phyloP scores from a whole-genome alignment of 2,888 invertebrate species.

The Euplagia quadripunctaria region DNA sequence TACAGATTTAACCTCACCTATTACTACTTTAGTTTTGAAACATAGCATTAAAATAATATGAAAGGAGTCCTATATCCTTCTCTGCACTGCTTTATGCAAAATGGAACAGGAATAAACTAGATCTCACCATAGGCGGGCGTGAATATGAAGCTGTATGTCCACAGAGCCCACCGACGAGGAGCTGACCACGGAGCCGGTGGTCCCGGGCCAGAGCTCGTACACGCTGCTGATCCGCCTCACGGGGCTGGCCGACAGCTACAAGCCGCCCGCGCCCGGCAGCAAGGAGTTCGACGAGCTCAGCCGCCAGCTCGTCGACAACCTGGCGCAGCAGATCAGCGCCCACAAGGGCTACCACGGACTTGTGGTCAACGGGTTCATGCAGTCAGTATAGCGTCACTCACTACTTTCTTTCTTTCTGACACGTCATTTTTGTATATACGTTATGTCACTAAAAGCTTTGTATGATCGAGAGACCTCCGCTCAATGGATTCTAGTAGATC shows the following conservation, averaged over 20 bases:
- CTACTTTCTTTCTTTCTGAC: not conserved
- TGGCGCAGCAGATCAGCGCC: slow-evolving; percentile 55
- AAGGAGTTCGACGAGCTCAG: slow-evolving; percentile 91
- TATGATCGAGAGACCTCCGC: no score
- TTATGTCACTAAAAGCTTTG: no score
- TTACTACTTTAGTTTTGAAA: no score
- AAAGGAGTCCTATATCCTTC: no score
- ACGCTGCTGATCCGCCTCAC: slow-evolving; percentile 91
- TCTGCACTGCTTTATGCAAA: no score
- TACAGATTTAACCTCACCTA: no score
- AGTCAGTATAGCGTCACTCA: slow-evolving; percentile 79
- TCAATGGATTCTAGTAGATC: no score
- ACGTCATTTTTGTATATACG: no score
- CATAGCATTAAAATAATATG: no score
- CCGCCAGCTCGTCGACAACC: slow-evolving; percentile 74
- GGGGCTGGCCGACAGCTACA: slow-evolving; percentile 92
- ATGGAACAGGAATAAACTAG: no score
- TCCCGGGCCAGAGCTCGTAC: slow-evolving; percentile 90
- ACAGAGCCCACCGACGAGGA: slow-evolving; percentile 87
- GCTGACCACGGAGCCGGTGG: slow-evolving; percentile 86
- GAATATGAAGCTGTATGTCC: no score
- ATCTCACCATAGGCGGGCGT: no score
- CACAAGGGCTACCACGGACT: slow-evolving; percentile 90
- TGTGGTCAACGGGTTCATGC: slow-evolving; percentile 90
- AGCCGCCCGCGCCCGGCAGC: slow-evolving; percentile 91